Evolutionary conservation across 2,888 invertebrate genomes (phyloP).

Genomic region (Chydorus sphaericus): DNA sequence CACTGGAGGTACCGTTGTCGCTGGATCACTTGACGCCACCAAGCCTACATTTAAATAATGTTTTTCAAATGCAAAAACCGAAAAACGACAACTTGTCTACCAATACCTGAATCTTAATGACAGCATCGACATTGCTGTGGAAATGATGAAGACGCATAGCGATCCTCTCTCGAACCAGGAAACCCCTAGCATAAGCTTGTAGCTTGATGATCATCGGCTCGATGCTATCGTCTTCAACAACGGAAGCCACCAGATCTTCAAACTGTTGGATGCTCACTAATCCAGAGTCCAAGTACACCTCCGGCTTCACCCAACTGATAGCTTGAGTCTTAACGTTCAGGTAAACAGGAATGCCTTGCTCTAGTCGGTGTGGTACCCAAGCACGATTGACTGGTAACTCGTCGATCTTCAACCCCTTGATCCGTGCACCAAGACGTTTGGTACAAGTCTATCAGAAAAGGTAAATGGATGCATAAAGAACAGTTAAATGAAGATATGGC

Average conservation of each 20-base stretch:
- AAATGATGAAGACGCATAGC: constrained; percentile 23
- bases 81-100: not conserved
- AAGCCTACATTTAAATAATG: constrained; percentile 39
- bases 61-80: not conserved
- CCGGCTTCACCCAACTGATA: constrained; percentile 39
- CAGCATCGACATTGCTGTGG: constrained; percentile 24
- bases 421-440: not conserved
- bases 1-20: constrained; percentile 26
- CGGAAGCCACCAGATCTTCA: not conserved
- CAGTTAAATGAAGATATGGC: too few relatives aligned
- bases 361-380: constrained; percentile 38
- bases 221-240: constrained; percentile 18
- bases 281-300: constrained; percentile 20
- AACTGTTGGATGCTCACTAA: not conserved
- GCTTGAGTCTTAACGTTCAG: constrained; percentile 38
- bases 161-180: constrained; percentile 38
- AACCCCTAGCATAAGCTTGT: constrained; percentile 46
- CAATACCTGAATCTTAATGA: constrained; percentile 26
- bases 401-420: not conserved
- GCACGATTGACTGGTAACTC: constrained; percentile 27
- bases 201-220: constrained; percentile 37
- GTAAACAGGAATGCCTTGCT: constrained; percentile 37
- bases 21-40: constrained; percentile 42
- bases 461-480: too few relatives aligned
- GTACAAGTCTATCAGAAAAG: too few relatives aligned